A percentile compares a stretch with the other conserved stretches of the same genome.
phyloP scores from a whole-genome alignment of 2,797 vertebrate genomes.

The Brotula barbata region DNA sequence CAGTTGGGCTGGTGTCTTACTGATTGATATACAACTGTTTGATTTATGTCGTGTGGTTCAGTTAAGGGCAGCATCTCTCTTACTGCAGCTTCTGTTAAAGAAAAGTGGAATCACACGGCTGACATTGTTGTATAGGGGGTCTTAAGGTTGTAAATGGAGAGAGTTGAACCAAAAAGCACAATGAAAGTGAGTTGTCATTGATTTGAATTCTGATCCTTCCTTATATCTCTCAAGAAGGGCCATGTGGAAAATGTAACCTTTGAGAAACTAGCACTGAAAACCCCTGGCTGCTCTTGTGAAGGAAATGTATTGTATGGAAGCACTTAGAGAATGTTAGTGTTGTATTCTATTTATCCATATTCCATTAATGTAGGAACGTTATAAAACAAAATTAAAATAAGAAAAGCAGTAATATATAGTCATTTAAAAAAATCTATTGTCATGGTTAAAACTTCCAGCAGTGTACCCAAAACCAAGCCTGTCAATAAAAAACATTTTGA shows the following conservation, averaged over 20 bases:
- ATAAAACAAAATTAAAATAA: slow-evolving; percentile 32
- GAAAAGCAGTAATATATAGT: neutral
- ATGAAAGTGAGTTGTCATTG: slow-evolving; percentile 72
- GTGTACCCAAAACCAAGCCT: slow-evolving; percentile 83
- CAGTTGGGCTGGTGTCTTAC: slow-evolving; percentile 32
- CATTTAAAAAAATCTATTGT: neutral
- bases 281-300: no score
- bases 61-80: slow-evolving; percentile 31
- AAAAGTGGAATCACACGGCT: slow-evolving; percentile 20
- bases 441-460: slow-evolving; percentile 71
- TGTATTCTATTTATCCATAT: slow-evolving; percentile 68
- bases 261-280: slow-evolving; percentile 22
- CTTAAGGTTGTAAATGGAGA: slow-evolving; percentile 42
- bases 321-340: slow-evolving; percentile 70
- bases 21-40: no score
- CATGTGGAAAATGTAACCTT: no score
- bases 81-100: slow-evolving; percentile 22
- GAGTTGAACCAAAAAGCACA: slow-evolving; percentile 81
- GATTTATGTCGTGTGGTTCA: no score
- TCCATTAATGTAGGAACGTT: slow-evolving; percentile 59
- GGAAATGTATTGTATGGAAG: slow-evolving; percentile 63
- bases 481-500: slow-evolving; percentile 85
- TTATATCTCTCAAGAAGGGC: no score
- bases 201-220: no score
- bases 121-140: slow-evolving; percentile 59